These are phyloP conservation scores for Tricholauxania praeusta DNA, from an alignment of 2,888 invertebrate genomes.

Conservation along the genomic window DNA sequence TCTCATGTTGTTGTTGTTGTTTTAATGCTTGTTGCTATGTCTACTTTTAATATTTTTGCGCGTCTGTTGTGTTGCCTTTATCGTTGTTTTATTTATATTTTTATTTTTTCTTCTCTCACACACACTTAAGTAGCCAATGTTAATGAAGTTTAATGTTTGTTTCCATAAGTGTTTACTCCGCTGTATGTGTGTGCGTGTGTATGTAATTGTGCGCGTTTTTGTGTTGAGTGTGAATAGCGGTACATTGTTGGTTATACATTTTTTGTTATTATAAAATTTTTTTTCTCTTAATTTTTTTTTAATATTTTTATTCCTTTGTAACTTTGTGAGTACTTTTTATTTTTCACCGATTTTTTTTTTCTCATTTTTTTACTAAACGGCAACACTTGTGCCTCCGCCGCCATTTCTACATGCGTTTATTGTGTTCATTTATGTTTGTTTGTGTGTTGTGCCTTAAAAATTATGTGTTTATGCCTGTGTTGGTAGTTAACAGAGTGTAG, in stretches of 20 bases:
- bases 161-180: neutral
- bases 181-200: neutral
- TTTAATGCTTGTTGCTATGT: neutral
- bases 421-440: neutral
- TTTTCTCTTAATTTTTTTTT: neutral
- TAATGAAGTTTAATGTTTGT: conserved; percentile 28
- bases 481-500: conserved; percentile 17
- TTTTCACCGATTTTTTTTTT: neutral
- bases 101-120: conserved; percentile 5
- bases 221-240: neutral
- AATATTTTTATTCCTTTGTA: too few relatives aligned
- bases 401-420: neutral
- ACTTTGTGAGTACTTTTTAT: too few relatives aligned
- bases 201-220: neutral
- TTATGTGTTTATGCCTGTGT: conserved; percentile 26
- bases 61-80: neutral
- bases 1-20: conserved; percentile 28
- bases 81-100: neutral
- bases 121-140: neutral
- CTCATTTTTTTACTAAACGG: neutral
- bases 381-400: neutral
- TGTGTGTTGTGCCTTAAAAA: neutral
- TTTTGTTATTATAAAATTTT: neutral
- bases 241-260: conserved; percentile 7
- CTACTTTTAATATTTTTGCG: neutral